Evolutionary conservation across 2,797 vertebrate genomes (phyloP).

Genomic region (Lophotriccus pileatus): DNA sequence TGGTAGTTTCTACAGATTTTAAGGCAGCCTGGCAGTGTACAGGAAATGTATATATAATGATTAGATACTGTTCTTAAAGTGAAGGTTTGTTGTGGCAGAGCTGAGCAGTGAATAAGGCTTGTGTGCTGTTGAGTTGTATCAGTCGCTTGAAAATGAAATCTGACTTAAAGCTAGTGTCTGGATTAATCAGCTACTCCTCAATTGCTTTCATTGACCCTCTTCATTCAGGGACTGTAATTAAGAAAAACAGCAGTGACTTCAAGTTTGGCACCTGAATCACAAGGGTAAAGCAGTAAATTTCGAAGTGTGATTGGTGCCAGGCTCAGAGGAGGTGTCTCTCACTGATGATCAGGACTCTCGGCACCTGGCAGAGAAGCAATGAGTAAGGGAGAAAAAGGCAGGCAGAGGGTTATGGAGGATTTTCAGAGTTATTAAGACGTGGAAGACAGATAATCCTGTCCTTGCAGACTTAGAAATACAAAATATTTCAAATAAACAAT

Average conservation of each 20-base stretch:
- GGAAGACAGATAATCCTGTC: neutral
- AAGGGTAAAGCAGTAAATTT: slow-evolving; percentile 52
- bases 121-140: neutral
- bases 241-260: slow-evolving; percentile 38
- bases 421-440: neutral
- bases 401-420: neutral
- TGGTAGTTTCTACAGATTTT: neutral
- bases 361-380: neutral
- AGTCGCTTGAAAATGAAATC: slow-evolving; percentile 28
- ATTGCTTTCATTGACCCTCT: slow-evolving; percentile 26
- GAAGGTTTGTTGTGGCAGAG: neutral
- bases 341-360: neutral
- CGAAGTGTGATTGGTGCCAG: slow-evolving; percentile 1
- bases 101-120: neutral
- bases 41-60: neutral
- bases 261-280: slow-evolving; percentile 45
- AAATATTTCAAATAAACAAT: neutral
- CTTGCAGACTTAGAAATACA: neutral
- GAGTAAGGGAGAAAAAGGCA: neutral
- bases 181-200: slow-evolving; percentile 50
- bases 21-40: neutral
- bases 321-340: slow-evolving; percentile 6
- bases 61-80: neutral
- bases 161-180: slow-evolving; percentile 26
- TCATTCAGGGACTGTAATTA: slow-evolving; percentile 56